Percentiles rank a stretch among this genome's conserved stretches.
Evolutionary conservation across 30 jellyfish, hydroid and myxozoan species (phyloP).

Genomic region (Aurelia coerulea): DNA sequence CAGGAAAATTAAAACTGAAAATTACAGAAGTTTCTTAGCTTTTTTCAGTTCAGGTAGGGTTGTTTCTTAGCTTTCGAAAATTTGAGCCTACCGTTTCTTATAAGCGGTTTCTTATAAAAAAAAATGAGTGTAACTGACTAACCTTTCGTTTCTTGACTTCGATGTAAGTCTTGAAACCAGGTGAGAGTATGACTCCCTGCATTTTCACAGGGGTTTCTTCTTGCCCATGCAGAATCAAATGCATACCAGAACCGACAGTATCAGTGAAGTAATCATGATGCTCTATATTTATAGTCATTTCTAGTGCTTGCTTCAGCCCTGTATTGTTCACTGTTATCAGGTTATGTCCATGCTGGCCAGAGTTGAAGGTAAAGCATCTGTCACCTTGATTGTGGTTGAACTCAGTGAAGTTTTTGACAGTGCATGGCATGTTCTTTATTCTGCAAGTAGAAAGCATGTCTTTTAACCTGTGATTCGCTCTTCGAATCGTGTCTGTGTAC

Average conservation of each 20-base stretch:
- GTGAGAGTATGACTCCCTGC: constrained; percentile 79
- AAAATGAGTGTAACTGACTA: neutral
- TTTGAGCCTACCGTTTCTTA: no score
- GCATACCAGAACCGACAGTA: constrained; percentile 74
- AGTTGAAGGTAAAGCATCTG: constrained; percentile 79
- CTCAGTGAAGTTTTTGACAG: constrained; percentile 65
- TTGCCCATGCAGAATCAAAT: constrained; percentile 86
- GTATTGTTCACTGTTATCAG: constrained; percentile 38
- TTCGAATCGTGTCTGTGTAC: constrained; percentile 62
- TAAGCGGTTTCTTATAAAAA: no score
- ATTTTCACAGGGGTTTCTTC: constrained; percentile 91
- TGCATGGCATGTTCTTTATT: constrained; percentile 41
- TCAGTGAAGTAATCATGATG: constrained; percentile 84
- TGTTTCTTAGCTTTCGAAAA: no score
- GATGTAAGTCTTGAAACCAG: constrained; percentile 85
- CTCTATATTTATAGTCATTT: constrained; percentile 58
- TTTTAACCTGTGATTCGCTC: constrained; percentile 84
- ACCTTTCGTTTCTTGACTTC: constrained; percentile 84
- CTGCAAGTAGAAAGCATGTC: constrained; percentile 80
- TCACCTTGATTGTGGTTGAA: constrained; percentile 92
- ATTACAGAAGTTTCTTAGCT: no score
- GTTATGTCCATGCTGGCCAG: constrained; percentile 65
- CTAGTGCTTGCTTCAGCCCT: constrained; percentile 63
- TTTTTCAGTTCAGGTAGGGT: no score
- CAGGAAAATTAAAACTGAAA: no score